phyloP scores from a whole-genome alignment of 2,797 vertebrate species.

The Ctenochaetus hawaiiensis region DNA sequence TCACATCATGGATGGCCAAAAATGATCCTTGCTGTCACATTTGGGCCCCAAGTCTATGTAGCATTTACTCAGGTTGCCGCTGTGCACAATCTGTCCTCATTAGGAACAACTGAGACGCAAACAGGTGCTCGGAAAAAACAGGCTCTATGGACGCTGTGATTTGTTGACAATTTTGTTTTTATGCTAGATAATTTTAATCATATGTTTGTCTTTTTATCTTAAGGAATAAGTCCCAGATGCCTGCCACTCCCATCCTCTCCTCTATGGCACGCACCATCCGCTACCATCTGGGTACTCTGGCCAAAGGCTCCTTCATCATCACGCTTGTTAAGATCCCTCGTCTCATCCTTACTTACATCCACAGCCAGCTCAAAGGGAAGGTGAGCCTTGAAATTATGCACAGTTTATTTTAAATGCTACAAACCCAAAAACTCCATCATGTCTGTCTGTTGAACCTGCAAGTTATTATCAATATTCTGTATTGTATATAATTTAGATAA shows the following conservation, averaged over 20 bases:
- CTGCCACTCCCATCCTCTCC: constrained; percentile 90
- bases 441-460: background rate
- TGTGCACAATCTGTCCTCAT: no score
- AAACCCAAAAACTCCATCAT: background rate
- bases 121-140: no score
- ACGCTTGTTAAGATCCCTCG: constrained; percentile 97
- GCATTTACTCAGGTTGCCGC: no score
- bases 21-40: background rate
- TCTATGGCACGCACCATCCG: constrained; percentile 90
- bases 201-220: background rate
- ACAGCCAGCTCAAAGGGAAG: constrained; percentile 96
- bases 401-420: background rate
- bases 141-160: no score
- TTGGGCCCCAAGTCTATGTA: background rate
- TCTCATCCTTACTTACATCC: constrained; percentile 95
- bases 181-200: background rate
- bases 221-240: constrained; percentile 94
- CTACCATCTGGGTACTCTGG: constrained; percentile 96
- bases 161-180: background rate
- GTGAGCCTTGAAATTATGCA: constrained; percentile 80
- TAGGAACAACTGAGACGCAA: no score
- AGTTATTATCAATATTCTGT: background rate
- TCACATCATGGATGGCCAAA: no score
- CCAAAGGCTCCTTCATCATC: constrained; percentile 98
- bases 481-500: background rate